These are phyloP conservation scores for Alaudala cheleensis DNA, from an alignment of 2,113 vertebrate genomes.

Conservation along the genomic window DNA sequence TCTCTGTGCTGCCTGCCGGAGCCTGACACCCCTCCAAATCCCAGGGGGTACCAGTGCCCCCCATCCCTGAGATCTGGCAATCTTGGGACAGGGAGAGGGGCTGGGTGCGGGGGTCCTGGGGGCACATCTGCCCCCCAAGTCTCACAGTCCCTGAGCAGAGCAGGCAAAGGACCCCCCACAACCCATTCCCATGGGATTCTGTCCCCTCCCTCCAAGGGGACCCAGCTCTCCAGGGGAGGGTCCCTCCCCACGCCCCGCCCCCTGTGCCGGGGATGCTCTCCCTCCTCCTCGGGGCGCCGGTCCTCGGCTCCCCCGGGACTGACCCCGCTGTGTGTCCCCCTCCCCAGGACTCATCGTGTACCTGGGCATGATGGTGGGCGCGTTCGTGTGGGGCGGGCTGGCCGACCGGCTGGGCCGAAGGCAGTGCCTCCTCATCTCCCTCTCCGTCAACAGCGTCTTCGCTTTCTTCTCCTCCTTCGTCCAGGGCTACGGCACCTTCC, in stretches of 20 bases:
- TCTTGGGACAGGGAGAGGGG: background rate
- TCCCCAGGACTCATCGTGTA: slow-evolving; percentile 53
- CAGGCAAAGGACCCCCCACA: background rate
- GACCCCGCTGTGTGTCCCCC: background rate
- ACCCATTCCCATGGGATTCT: background rate
- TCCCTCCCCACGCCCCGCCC: background rate
- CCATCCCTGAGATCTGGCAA: background rate
- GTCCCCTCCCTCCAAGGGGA: background rate
- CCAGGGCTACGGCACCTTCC: slow-evolving; percentile 96
- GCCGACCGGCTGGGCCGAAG: slow-evolving; percentile 91
- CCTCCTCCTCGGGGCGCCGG: background rate
- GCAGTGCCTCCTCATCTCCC: slow-evolving; percentile 95
- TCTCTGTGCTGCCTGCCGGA: background rate
- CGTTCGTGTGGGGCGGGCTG: slow-evolving; percentile 95
- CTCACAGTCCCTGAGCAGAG: background rate
- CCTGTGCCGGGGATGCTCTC: background rate
- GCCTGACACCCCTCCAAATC: background rate
- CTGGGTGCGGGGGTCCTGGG: background rate
- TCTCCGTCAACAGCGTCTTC: slow-evolving; percentile 97
- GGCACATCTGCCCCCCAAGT: too few relatives aligned
- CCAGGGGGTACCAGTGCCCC: background rate
- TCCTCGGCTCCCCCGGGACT: background rate
- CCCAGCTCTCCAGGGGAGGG: background rate
- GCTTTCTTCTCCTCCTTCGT: slow-evolving; percentile 99
- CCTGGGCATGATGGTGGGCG: slow-evolving; percentile 96